Evolutionary conservation across 2,888 invertebrate species (phyloP).

Genomic region (Pristionchus maxplancki): DNA sequence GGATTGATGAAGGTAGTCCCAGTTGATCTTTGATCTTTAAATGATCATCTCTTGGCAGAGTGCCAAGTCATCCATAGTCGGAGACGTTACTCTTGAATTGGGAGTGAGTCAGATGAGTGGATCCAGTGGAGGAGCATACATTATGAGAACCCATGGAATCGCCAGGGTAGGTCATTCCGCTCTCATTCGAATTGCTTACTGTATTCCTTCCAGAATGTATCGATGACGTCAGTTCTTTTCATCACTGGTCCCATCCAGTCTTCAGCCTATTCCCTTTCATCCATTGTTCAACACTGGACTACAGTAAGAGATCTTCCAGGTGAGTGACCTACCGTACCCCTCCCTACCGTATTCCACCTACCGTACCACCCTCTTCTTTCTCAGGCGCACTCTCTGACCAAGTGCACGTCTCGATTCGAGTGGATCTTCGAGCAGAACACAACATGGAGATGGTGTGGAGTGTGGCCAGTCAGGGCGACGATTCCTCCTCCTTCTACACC

Average conservation of each 20-base stretch:
- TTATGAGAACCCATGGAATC: conserved; percentile 57
- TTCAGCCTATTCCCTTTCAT: background rate
- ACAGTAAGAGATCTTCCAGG: conserved; percentile 41
- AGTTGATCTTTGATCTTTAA: background rate
- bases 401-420: conserved; percentile 57
- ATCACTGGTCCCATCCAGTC: conserved; percentile 41
- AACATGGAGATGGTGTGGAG: conserved; percentile 61
- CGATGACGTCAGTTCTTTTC: conserved; percentile 31
- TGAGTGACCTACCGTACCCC: conserved; percentile 6
- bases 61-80: background rate
- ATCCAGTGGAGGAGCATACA: conserved; percentile 63
- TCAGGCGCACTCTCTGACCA: conserved; percentile 56
- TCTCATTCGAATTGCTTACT: background rate
- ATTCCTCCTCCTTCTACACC: conserved; percentile 49
- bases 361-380: background rate
- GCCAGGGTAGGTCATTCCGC: conserved; percentile 39
- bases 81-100: conserved; percentile 12
- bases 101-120: background rate
- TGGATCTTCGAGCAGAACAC: conserved; percentile 58
- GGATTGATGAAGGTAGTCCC: conserved; percentile 22
- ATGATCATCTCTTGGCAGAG: background rate
- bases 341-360: background rate
- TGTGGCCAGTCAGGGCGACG: conserved; percentile 54
- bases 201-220: background rate
- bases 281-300: background rate